Evolutionary conservation across 2,797 vertebrate species (phyloP), one percentile per base, ranked within the genome.

Genomic region (Myripristis murdjan): DNA sequence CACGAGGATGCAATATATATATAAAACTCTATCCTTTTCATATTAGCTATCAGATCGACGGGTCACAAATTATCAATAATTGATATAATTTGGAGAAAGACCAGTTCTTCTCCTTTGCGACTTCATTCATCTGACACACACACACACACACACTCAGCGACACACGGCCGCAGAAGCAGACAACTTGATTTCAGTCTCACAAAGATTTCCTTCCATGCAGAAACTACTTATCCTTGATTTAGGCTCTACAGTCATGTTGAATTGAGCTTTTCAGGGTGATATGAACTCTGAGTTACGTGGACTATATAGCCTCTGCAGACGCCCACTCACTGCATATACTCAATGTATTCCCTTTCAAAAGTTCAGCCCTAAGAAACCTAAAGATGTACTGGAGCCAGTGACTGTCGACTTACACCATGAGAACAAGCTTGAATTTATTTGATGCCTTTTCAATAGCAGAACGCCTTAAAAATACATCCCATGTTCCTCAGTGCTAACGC

Each of bases 1-100:
- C 44, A 77, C 31, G 49, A 64, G 54, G 39, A 67, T 56, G 35
- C 11, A 39, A 65, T 64, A 68, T 37, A 68, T 37, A 52, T 31
- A 9, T 48, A 58, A 28, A 16, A 55, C 39, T 20, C 9, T 16
- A 37, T 2, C 51, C 5, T 15, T 63, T 66, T 47, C 54, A n/a
- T 56, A 26, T 62, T 66, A 6, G 26, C 58, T 73, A 70, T 67
- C 3, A 10, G 39, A 53, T 37, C 15, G 24, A 39, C 11, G 28
- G 52, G 14, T 22, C 3, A 33, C 31, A 77, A 2, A 64, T 51
- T 58, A 67, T 53, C 20, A 11, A 48, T 63, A 46, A 48, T 73
- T 71, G 12, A 57, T 63, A 18, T 24, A 26, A 63, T 62, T 68
- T 65, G 8, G 23, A 65, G 0, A 24, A 46, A 7, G 16, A 24